Evolutionary conservation across 2,888 invertebrate species (phyloP).

Genomic region (Drosophila niveifrons): DNA sequence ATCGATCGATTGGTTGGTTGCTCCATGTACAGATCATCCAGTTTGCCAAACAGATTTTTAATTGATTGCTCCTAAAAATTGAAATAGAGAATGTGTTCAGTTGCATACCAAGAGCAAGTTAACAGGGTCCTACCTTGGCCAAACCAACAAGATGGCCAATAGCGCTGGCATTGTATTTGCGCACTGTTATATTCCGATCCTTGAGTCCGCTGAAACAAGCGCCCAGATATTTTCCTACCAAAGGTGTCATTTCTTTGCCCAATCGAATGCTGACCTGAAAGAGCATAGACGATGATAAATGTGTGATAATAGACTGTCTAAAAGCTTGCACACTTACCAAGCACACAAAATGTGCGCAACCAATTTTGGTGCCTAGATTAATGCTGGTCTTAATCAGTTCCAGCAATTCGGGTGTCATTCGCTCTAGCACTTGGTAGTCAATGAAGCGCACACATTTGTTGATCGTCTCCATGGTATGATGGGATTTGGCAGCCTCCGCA

Average conservation of each 20-base stretch:
- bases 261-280: conserved; percentile 86
- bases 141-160: conserved; percentile 93
- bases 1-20: conserved; percentile 91
- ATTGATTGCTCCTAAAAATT: conserved; percentile 86
- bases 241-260: conserved; percentile 86
- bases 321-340: conserved; percentile 86
- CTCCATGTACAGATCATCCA: conserved; percentile 88
- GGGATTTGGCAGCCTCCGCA: conserved; percentile 92
- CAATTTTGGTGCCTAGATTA: conserved; percentile 93
- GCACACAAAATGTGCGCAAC: conserved; percentile 92
- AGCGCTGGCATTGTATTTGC: conserved; percentile 93
- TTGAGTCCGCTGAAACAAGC: conserved; percentile 90
- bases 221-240: conserved; percentile 87
- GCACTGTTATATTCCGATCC: conserved; percentile 93
- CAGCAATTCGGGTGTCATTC: conserved; percentile 92
- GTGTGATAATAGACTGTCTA: neutral
- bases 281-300: neutral
- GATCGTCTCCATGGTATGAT: conserved; percentile 95
- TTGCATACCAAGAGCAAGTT: accelerated
- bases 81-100: neutral
- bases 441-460: conserved; percentile 91
- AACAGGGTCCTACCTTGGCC: conserved; percentile 88
- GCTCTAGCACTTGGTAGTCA: conserved; percentile 91
- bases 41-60: conserved; percentile 87
- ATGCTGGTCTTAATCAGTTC: conserved; percentile 93